Evolutionary conservation across 2,113 vertebrate species (phyloP).

Genomic region (Halcyon senegalensis): DNA sequence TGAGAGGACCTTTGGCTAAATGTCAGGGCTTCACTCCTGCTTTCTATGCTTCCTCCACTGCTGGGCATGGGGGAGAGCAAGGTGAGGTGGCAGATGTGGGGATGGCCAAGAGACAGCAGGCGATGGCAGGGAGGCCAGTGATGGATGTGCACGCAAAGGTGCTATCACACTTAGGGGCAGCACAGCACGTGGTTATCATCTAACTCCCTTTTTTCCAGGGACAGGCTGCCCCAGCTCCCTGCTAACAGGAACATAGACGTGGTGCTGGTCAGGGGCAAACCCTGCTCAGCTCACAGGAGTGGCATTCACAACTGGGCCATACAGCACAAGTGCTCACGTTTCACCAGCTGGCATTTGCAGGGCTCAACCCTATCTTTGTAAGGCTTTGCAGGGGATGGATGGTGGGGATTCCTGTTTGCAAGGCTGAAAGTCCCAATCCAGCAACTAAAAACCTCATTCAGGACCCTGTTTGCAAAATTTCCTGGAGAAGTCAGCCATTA

Average conservation of each 20-base stretch:
- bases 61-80: neutral
- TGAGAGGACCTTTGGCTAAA: neutral
- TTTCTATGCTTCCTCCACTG: neutral
- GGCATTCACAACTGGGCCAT: neutral
- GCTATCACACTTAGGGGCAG: too few species aligned
- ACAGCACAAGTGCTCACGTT: neutral
- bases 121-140: neutral
- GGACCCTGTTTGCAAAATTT: neutral
- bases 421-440: neutral
- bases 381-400: neutral
- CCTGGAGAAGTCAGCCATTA: neutral
- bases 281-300: fast-evolving
- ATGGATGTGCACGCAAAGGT: neutral
- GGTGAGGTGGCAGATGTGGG: neutral
- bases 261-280: neutral
- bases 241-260: neutral
- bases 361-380: neutral
- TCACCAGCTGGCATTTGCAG: neutral
- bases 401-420: neutral
- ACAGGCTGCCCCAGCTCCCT: neutral
- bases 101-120: neutral
- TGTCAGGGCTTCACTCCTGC: neutral
- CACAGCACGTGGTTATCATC: too few species aligned
- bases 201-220: neutral
- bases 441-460: neutral